Conservation (phyloP, 2,113 vertebrate species). For the Arvicanthis niloticus region DNA sequence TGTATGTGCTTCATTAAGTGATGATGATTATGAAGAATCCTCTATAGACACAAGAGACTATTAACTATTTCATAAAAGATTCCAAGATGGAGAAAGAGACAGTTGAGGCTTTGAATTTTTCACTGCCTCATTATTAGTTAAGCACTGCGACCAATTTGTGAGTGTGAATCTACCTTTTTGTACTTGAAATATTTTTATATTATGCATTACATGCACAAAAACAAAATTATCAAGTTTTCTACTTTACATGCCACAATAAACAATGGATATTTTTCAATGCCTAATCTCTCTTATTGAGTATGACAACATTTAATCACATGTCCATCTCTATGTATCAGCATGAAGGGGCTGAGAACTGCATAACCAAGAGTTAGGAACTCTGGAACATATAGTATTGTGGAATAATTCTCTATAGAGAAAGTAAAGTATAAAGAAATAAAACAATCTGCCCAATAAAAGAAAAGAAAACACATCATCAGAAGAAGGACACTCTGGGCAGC, state of each 20-base stretch:
- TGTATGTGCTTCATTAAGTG: neutral
- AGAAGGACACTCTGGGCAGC: neutral
- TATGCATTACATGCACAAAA: neutral
- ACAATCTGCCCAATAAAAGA: neutral
- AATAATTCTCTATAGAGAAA: neutral
- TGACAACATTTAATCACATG: neutral
- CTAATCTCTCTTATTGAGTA: neutral
- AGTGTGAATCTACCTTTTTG: too few species aligned
- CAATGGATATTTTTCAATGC: neutral
- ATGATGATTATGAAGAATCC: neutral
- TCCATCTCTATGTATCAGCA: conserved; percentile 8
- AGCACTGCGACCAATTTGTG: neutral
- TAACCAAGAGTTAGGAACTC: neutral
- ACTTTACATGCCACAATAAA: neutral
- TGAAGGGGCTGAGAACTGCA: neutral
- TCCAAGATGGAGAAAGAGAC: neutral
- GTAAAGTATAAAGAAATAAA: neutral
- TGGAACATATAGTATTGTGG: neutral
- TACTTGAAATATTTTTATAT: neutral
- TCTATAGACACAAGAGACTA: neutral
- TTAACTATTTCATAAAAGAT: neutral
- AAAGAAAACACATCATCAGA: neutral
- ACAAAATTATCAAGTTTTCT: neutral
- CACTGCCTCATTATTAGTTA: neutral
- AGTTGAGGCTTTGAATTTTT: neutral